Evolutionary conservation across 2,888 invertebrate genomes (phyloP).

Genomic region (Auanema sp.): DNA sequence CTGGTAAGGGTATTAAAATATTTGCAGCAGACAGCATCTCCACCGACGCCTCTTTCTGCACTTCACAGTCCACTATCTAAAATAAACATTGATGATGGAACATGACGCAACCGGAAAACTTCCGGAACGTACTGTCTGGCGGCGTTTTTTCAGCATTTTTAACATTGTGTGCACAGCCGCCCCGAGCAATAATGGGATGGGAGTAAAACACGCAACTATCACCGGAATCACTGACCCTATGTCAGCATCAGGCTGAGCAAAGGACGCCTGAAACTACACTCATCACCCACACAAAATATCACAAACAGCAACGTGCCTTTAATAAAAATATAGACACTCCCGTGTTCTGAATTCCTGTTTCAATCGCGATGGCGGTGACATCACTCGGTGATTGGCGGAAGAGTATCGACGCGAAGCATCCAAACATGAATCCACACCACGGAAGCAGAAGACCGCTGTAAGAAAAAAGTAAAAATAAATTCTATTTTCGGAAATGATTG

Average conservation of each 20-base stretch:
- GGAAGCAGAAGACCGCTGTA: constrained; percentile 66
- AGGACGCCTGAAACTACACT: constrained; percentile 54
- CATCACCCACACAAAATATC: not conserved
- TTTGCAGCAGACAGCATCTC: not conserved
- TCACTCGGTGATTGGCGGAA: constrained; percentile 53
- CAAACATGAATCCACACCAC: constrained; percentile 67
- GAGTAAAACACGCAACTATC: constrained; percentile 88
- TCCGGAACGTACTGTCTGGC: constrained; percentile 20
- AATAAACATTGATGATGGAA: not conserved
- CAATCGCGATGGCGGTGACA: constrained; percentile 65
- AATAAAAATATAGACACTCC: constrained; percentile 66
- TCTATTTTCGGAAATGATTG: not conserved
- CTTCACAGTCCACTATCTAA: constrained; percentile 7
- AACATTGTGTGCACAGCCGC: constrained; percentile 55
- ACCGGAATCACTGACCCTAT: constrained; percentile 79
- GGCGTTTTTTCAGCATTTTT: constrained; percentile 41
- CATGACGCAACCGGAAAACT: not conserved
- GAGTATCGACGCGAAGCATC: constrained; percentile 64
- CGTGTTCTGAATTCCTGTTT: constrained; percentile 66
- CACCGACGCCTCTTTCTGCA: not conserved
- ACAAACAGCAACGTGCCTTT: constrained; percentile 41
- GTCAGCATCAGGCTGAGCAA: constrained; percentile 64
- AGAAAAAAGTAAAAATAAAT: not conserved
- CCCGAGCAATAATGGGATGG: constrained; percentile 75
- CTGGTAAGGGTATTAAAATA: too few species aligned